A percentile compares a stretch with the other conserved stretches of the same genome.
These are phyloP conservation scores for Siniperca chuatsi DNA, from an alignment of 2,113 vertebrate species.

Conservation along the genomic window DNA sequence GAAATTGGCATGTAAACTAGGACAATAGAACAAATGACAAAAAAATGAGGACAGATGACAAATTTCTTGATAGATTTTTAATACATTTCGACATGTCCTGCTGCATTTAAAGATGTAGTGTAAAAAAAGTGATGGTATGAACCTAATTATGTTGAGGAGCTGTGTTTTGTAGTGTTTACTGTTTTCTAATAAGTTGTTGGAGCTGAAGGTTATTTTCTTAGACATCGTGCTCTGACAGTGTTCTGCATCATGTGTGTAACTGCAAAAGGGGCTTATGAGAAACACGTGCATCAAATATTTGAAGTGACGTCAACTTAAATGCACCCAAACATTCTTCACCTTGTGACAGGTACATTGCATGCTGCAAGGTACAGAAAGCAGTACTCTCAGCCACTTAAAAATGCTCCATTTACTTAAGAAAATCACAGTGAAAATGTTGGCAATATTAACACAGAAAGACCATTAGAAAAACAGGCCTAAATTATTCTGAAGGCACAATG, in stretches of 20 bases:
- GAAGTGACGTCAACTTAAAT: slow-evolving; percentile 52
- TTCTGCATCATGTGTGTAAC: slow-evolving; percentile 21
- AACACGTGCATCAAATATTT: slow-evolving; percentile 53
- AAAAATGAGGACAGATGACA: slow-evolving; percentile 73
- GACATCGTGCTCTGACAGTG: neutral
- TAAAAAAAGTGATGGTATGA: neutral
- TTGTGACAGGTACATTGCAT: slow-evolving; percentile 51
- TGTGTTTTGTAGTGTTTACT: slow-evolving; percentile 13
- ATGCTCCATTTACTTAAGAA: slow-evolving; percentile 61
- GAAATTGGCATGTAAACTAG: slow-evolving; percentile 76
- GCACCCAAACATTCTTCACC: slow-evolving; percentile 49
- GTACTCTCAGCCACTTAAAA: slow-evolving; percentile 53
- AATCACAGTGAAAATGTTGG: slow-evolving; percentile 68
- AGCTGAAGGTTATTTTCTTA: slow-evolving; percentile 14
- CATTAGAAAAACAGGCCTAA: slow-evolving; percentile 73
- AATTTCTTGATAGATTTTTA: slow-evolving; percentile 66
- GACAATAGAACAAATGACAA: slow-evolving; percentile 75
- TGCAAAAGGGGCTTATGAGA: slow-evolving; percentile 52
- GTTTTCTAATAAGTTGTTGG: slow-evolving; percentile 1
- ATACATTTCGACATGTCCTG: slow-evolving; percentile 44
- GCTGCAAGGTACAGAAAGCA: slow-evolving; percentile 42
- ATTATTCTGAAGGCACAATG: slow-evolving; percentile 66
- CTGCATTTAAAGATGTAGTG: slow-evolving; percentile 8
- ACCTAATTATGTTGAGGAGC: neutral
- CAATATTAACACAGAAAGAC: slow-evolving; percentile 75